Conservation (phyloP, 2,888 invertebrate genomes). For the Drosophila prolongata region DNA sequence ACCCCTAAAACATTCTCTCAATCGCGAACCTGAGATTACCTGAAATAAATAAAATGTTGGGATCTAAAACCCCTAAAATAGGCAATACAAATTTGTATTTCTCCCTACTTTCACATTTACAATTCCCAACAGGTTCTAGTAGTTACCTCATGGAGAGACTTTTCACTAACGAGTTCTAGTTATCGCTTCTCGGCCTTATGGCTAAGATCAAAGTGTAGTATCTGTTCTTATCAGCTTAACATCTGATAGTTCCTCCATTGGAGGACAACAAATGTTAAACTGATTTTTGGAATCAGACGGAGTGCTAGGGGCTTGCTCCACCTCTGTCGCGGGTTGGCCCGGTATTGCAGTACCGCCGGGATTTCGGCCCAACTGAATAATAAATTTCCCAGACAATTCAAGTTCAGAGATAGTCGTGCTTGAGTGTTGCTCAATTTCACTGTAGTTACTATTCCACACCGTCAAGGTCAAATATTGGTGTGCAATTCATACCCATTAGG, state of each 20-base stretch:
- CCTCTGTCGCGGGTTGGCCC: conserved; percentile 44
- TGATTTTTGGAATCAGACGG: conserved; percentile 43
- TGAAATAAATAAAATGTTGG: background rate
- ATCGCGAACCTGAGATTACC: background rate
- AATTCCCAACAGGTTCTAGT: conserved; percentile 22
- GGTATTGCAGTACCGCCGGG: conserved; percentile 44
- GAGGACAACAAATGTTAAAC: conserved; percentile 45
- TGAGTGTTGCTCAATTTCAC: conserved; percentile 48
- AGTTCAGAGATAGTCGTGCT: background rate
- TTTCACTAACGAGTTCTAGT: background rate
- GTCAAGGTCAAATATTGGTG: conserved; percentile 18
- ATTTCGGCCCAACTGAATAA: conserved; percentile 42
- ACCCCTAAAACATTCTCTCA: background rate
- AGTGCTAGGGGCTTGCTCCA: conserved; percentile 44
- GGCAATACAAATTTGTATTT: background rate
- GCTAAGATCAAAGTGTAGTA: conserved; percentile 46
- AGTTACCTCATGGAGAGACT: background rate
- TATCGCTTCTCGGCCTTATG: conserved; percentile 46
- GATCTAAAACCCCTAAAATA: conserved; percentile 2
- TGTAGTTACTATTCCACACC: conserved; percentile 14
- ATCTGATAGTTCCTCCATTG: conserved; percentile 44
- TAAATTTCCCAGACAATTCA: conserved; percentile 13
- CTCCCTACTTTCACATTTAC: background rate
- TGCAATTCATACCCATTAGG: conserved; percentile 29
- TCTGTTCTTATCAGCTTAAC: conserved; percentile 46